phyloP scores from a whole-genome alignment of 2,113 vertebrate genomes.

The Carlito syrichta region DNA sequence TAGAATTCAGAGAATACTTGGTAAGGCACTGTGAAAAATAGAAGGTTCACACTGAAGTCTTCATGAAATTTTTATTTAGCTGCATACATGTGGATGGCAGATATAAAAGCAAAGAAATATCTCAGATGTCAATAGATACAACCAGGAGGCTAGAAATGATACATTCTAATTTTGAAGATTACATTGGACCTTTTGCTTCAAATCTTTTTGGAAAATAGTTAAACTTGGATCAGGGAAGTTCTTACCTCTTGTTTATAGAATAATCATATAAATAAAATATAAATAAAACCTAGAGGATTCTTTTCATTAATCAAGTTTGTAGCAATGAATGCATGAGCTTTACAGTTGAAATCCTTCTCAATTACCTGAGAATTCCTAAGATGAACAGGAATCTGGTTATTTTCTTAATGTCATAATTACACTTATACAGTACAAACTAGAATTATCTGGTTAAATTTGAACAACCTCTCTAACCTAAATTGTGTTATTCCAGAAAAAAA shows the following conservation, averaged over 20 bases:
- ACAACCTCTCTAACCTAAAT: neutral
- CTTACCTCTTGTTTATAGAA: neutral
- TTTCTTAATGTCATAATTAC: neutral
- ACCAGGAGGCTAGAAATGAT: neutral
- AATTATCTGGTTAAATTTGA: conserved; percentile 31
- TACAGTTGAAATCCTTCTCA: neutral
- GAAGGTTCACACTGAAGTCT: neutral
- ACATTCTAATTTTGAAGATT: neutral
- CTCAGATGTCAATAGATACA: neutral
- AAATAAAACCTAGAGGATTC: neutral
- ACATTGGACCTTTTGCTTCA: neutral
- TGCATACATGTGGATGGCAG: neutral
- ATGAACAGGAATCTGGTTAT: neutral
- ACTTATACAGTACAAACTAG: neutral
- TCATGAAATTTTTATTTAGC: conserved; percentile 4
- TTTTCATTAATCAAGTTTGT: neutral
- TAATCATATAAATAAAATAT: neutral
- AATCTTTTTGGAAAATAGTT: conserved; percentile 11
- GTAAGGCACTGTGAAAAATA: neutral
- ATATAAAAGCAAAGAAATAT: neutral
- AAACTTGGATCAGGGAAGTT: neutral
- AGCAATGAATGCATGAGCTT: neutral
- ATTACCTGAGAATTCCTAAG: neutral
- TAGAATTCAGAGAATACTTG: neutral
- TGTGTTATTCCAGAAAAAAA: neutral